These are phyloP conservation scores for Chaetodon trifascialis DNA, from an alignment of 2,113 vertebrate species.

Conservation along the genomic window DNA sequence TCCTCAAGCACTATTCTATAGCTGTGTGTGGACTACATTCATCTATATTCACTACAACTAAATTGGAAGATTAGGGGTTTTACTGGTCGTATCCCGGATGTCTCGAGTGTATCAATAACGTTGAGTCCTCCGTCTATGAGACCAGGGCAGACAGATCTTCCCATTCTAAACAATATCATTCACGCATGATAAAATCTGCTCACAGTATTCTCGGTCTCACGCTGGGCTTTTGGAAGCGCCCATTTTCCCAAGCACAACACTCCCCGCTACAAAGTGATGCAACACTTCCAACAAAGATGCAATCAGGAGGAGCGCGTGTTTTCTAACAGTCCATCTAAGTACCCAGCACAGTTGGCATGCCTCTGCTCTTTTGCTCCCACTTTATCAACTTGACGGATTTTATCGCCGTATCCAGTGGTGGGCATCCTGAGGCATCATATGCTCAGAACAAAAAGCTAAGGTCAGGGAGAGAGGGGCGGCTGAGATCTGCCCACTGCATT, in stretches of 20 bases:
- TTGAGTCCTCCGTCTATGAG: slow-evolving; percentile 76
- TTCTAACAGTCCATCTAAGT: slow-evolving; percentile 74
- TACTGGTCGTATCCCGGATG: slow-evolving; percentile 67
- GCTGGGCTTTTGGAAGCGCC: slow-evolving; percentile 79
- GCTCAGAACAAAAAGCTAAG: slow-evolving; percentile 73
- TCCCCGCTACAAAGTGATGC: slow-evolving; percentile 81
- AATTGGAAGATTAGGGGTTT: slow-evolving; percentile 77
- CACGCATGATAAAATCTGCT: slow-evolving; percentile 78
- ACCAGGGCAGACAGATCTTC: slow-evolving; percentile 69
- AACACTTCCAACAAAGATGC: slow-evolving; percentile 82
- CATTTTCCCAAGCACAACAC: slow-evolving; percentile 79
- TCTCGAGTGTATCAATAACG: slow-evolving; percentile 73
- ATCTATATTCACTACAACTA: slow-evolving; percentile 78
- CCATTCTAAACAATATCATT: slow-evolving; percentile 80
- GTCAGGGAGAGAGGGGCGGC: slow-evolving; percentile 68
- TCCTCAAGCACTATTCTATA: slow-evolving; percentile 32
- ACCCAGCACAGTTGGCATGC: slow-evolving; percentile 73
- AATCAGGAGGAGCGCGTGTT: slow-evolving; percentile 76
- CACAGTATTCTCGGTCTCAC: slow-evolving; percentile 74
- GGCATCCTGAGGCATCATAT: slow-evolving; percentile 75
- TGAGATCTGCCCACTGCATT: slow-evolving; percentile 68
- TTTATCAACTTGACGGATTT: slow-evolving; percentile 81
- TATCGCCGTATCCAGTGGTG: slow-evolving; percentile 68
- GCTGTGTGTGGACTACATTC: slow-evolving; percentile 50
- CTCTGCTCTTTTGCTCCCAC: slow-evolving; percentile 67